These are phyloP conservation scores for Leptinotarsa undecemlineata DNA, from an alignment of 1,140 invertebrate genomes.

Conservation along the genomic window DNA sequence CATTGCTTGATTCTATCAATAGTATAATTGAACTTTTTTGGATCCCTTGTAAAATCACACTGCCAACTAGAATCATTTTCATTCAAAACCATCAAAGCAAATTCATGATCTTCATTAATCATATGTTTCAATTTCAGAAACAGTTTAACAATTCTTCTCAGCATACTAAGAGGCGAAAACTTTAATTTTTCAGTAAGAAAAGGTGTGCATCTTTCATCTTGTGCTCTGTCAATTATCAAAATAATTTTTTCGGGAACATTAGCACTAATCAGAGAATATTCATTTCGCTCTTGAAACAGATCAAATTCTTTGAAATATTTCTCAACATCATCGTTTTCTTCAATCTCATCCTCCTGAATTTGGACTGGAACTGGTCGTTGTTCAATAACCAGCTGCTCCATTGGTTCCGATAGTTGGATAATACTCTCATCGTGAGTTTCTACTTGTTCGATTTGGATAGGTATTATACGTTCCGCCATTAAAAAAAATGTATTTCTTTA, in stretches of 20 bases:
- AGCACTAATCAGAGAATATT: constrained; percentile 56
- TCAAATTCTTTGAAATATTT: constrained; percentile 33
- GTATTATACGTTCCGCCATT: constrained; percentile 38
- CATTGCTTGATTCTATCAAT: constrained; percentile 62
- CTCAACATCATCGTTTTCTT: not conserved
- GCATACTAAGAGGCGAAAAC: constrained; percentile 63
- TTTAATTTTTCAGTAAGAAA: constrained; percentile 64
- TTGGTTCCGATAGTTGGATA: constrained; percentile 28
- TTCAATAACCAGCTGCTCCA: constrained; percentile 31
- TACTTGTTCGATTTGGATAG: constrained; percentile 34
- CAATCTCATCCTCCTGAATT: not conserved
- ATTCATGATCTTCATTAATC: constrained; percentile 69
- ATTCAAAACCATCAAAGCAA: constrained; percentile 66
- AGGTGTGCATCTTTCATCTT: constrained; percentile 62
- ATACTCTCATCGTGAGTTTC: not conserved
- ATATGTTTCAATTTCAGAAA: constrained; percentile 68
- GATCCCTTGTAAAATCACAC: constrained; percentile 66
- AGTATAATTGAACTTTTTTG: constrained; percentile 61
- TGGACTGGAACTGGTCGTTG: not conserved
- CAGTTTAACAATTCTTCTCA: constrained; percentile 67
- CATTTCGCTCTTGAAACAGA: constrained; percentile 31
- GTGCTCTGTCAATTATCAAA: constrained; percentile 69
- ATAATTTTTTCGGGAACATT: constrained; percentile 68
- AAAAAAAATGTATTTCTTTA: not conserved
- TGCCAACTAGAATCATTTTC: constrained; percentile 61